Evolutionary conservation across 1,140 invertebrate genomes (phyloP).

Genomic region (Sogatella furcifera): DNA sequence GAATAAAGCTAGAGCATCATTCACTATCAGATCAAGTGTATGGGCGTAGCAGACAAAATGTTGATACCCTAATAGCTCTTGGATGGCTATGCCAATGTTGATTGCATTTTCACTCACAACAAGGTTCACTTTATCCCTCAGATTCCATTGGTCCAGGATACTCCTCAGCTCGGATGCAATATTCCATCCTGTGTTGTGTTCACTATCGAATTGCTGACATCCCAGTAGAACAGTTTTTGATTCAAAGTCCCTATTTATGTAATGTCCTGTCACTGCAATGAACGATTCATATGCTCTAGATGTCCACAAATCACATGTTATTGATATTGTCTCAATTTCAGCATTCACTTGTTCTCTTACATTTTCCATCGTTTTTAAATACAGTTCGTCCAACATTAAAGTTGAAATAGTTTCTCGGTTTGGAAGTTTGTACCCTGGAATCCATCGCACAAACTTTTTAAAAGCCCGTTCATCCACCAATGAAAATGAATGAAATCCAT

Average conservation of each 20-base stretch:
- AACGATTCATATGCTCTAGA: conserved; percentile 17
- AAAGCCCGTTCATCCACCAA: too few species aligned
- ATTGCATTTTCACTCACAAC: conserved; percentile 21
- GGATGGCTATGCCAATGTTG: conserved; percentile 16
- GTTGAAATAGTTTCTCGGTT: too few species aligned
- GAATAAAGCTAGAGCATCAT: conserved; percentile 10
- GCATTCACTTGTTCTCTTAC: too few species aligned
- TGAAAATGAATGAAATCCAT: too few species aligned
- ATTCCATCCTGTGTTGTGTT: conserved; percentile 1
- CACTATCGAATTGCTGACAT: conserved; percentile 4
- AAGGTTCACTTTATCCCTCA: conserved; percentile 17
- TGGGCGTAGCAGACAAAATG: conserved; percentile 22
- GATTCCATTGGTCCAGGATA: conserved; percentile 20
- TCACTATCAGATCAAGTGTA: conserved; percentile 12
- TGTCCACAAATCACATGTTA: conserved; percentile 23
- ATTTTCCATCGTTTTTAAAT: too few species aligned
- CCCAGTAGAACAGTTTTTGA: conserved; percentile 10
- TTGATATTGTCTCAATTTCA: neutral
- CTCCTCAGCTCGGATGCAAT: conserved; percentile 9
- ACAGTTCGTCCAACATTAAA: too few species aligned
- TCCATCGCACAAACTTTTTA: too few species aligned
- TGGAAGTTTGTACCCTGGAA: too few species aligned
- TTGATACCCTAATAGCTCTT: conserved; percentile 3
- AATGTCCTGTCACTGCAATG: conserved; percentile 20
- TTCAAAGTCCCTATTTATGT: conserved; percentile 18